phyloP scores from a whole-genome alignment of 2,888 invertebrate genomes.

The Mesorhabditis belari region DNA sequence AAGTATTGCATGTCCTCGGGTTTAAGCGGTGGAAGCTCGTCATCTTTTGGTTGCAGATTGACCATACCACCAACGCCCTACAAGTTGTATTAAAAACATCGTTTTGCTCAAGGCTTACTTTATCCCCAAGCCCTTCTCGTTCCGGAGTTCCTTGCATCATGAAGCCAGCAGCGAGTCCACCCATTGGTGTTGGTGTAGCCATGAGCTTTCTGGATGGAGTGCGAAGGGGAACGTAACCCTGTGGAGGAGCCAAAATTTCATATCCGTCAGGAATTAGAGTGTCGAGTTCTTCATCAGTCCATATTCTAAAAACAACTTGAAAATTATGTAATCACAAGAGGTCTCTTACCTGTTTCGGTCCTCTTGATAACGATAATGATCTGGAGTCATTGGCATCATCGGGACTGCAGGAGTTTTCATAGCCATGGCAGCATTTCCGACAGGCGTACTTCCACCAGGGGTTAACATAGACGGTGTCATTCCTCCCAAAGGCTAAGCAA shows the following conservation, averaged over 20 bases:
- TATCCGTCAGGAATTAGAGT: constrained; percentile 95
- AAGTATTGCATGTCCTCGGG: constrained; percentile 99
- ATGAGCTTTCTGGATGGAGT: constrained; percentile 95
- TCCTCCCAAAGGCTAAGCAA: constrained; percentile 13
- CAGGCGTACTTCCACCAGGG: constrained; percentile 58
- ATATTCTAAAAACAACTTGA: constrained; percentile 37
- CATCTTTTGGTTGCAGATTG: constrained; percentile 90
- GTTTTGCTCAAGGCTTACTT: constrained; percentile 17
- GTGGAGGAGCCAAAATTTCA: constrained; percentile 74
- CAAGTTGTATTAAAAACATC: too few species aligned
- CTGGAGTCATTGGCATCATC: constrained; percentile 89
- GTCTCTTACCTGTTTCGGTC: too few species aligned
- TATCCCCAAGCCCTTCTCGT: constrained; percentile 39
- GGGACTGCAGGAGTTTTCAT: constrained; percentile 95
- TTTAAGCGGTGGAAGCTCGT: constrained; percentile 95
- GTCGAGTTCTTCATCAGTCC: constrained; percentile 93
- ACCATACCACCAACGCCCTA: constrained; percentile 44
- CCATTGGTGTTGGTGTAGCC: constrained; percentile 92
- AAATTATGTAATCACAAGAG: neutral
- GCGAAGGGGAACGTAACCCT: constrained; percentile 87
- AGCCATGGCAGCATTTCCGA: constrained; percentile 82
- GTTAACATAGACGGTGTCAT: constrained; percentile 45
- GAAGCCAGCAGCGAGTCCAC: constrained; percentile 64
- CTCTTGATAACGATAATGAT: constrained; percentile 79
- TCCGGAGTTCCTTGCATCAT: constrained; percentile 69